These are phyloP conservation scores for Ormyrus labotus DNA, from an alignment of 2,888 invertebrate species.

Conservation along the genomic window DNA sequence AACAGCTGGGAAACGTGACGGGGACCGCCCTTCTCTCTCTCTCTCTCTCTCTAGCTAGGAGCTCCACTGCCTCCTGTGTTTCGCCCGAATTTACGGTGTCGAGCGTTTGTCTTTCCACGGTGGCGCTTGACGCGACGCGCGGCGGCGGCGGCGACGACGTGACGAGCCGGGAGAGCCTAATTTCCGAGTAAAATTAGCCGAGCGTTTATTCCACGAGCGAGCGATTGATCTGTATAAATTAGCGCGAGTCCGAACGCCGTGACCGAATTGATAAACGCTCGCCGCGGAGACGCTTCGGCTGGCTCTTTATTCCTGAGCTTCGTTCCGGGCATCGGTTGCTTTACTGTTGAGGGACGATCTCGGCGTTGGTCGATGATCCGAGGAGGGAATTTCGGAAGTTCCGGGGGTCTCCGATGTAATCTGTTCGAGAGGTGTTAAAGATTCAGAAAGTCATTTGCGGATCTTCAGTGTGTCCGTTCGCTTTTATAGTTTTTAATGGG, in stretches of 20 bases:
- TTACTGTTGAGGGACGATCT: no score
- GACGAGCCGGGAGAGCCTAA: constrained; percentile 41
- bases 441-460: no score
- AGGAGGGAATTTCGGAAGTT: no score
- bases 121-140: constrained; percentile 22
- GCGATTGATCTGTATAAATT: constrained; percentile 52
- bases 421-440: no score
- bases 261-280: no score
- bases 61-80: constrained; percentile 4
- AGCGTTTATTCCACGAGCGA: constrained; percentile 46
- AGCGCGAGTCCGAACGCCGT: background rate
- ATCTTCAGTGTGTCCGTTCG: no score
- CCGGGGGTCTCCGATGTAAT: no score
- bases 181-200: constrained; percentile 50
- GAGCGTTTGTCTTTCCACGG: constrained; percentile 41
- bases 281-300: no score
- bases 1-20: constrained; percentile 48
- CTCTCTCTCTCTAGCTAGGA: background rate
- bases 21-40: constrained; percentile 11
- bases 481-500: no score
- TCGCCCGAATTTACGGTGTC: constrained; percentile 43
- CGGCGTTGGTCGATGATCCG: no score
- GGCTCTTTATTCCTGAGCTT: no score
- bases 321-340: no score
- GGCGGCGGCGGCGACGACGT: constrained; percentile 26